phyloP scores from a whole-genome alignment of 2,113 vertebrate genomes.

The Gallinago undulata region DNA sequence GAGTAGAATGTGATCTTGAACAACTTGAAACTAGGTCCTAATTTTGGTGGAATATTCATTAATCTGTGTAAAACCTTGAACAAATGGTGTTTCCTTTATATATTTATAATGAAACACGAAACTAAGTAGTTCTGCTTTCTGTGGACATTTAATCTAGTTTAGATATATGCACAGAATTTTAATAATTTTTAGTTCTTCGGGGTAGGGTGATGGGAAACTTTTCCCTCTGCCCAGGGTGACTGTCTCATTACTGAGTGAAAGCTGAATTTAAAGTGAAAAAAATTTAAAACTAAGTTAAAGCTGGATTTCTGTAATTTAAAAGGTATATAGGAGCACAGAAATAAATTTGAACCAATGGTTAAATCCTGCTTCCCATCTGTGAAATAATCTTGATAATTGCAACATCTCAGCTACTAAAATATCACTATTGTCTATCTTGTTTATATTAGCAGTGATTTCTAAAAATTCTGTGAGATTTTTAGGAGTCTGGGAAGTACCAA shows the following conservation, averaged over 20 bases:
- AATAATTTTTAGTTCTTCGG: neutral
- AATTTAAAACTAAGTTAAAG: neutral
- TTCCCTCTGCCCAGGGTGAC: neutral
- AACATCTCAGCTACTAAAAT: neutral
- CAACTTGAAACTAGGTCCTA: neutral
- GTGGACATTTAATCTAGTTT: neutral
- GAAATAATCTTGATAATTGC: neutral
- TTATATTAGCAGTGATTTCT: neutral
- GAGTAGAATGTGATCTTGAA: neutral
- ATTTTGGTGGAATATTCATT: constrained; percentile 13
- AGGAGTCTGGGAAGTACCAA: neutral
- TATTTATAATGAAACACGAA: neutral
- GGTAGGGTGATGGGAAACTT: neutral
- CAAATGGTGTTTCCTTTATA: neutral
- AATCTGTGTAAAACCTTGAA: constrained; percentile 11
- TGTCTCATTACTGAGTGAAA: neutral
- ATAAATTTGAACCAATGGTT: neutral
- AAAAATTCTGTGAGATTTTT: neutral
- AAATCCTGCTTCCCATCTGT: neutral
- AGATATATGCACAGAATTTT: neutral
- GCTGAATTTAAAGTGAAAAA: neutral
- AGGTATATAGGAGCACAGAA: neutral
- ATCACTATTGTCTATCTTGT: neutral
- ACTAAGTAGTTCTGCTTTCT: neutral
- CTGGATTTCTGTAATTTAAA: neutral